These are phyloP conservation scores for Myotis lucifugus DNA, from an alignment of 2,113 vertebrate genomes.

Conservation along the genomic window DNA sequence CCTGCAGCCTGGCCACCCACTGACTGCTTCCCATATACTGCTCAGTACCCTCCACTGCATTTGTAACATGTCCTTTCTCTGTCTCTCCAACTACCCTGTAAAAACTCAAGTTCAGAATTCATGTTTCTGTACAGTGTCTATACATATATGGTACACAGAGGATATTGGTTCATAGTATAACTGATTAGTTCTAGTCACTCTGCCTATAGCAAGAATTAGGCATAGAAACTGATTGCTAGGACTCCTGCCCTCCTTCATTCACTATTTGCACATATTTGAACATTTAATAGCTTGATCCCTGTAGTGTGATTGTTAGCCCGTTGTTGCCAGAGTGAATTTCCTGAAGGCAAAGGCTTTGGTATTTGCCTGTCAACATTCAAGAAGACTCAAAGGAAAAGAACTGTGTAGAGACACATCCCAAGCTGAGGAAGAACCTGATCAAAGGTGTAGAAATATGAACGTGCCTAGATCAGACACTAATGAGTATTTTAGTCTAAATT, in stretches of 20 bases:
- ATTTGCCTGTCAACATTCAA: background rate
- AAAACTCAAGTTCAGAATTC: background rate
- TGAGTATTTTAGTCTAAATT: background rate
- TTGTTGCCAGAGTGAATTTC: background rate
- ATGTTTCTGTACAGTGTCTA: background rate
- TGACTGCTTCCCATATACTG: background rate
- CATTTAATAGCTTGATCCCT: background rate
- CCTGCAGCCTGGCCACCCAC: background rate
- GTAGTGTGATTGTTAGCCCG: background rate
- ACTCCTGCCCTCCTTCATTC: background rate
- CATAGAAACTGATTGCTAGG: background rate
- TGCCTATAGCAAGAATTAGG: background rate
- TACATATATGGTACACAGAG: background rate
- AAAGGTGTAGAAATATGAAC: background rate
- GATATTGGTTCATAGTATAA: too few relatives aligned
- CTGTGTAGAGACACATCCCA: background rate
- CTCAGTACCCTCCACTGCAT: background rate
- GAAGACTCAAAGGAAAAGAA: background rate
- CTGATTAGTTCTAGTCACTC: background rate
- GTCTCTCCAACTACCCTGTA: background rate
- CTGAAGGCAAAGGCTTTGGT: background rate
- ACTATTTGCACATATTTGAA: background rate
- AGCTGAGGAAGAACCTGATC: background rate
- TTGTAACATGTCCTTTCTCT: background rate
- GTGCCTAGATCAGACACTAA: background rate